Evolutionary conservation across 2,888 invertebrate genomes (phyloP).

Genomic region (Heliothis peltigera): DNA sequence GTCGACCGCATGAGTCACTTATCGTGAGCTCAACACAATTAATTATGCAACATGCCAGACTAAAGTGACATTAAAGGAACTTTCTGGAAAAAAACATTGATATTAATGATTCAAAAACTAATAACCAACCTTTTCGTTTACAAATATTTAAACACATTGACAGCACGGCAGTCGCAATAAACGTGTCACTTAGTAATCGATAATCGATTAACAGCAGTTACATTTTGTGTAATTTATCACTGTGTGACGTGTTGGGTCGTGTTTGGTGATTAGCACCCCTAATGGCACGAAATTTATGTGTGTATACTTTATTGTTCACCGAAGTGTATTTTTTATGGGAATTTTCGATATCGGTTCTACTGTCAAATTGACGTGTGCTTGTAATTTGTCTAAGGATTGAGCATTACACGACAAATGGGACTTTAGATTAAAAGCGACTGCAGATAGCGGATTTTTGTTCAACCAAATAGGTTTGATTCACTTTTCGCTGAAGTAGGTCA

Average conservation of each 20-base stretch:
- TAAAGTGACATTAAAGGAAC: conserved; percentile 2
- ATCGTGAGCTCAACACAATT: background rate
- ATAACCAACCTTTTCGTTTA: conserved; percentile 22
- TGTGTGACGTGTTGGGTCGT: conserved; percentile 60
- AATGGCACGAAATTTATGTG: conserved; percentile 51
- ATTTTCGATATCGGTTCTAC: conserved; percentile 42
- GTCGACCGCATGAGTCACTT: background rate
- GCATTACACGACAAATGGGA: conserved; percentile 20
- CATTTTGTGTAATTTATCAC: conserved; percentile 71
- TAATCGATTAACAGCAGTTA: conserved; percentile 70
- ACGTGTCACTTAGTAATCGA: conserved; percentile 71
- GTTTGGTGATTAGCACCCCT: conserved; percentile 65
- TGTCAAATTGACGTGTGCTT: conserved; percentile 40
- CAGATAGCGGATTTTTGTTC: conserved; percentile 5
- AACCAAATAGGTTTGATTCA: background rate
- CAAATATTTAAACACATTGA: conserved; percentile 44
- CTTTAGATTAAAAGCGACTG: conserved; percentile 2
- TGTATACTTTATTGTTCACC: conserved; percentile 59
- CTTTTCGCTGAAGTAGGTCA: conserved; percentile 33
- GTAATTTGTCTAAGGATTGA: conserved; percentile 44
- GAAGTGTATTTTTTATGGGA: conserved; percentile 51
- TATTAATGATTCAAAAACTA: conserved; percentile 10
- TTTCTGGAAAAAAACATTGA: conserved; percentile 4
- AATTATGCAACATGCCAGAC: conserved; percentile 1
- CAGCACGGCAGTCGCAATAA: conserved; percentile 42